Base-by-base conservation (phyloP, 1,140 invertebrate genomes). In the Acromyrmex heyeri region DNA sequence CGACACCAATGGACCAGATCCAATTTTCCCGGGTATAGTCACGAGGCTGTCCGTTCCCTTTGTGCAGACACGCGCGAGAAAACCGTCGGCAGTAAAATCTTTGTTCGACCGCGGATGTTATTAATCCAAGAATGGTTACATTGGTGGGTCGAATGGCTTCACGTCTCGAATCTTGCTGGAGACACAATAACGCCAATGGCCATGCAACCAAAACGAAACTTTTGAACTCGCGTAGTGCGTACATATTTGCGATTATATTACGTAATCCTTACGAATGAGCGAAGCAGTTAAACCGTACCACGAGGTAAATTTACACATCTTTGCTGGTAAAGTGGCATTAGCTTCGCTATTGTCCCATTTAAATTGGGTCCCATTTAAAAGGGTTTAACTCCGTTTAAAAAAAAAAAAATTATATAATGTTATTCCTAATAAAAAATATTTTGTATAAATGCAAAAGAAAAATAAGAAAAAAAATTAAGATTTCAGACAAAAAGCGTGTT, bases 91-190 rank as follows among this genome's bases (percentile, higher is more conserved):
- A 34, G 76, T 88, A 86, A 86, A 76, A 88, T 88, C 86, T 85
- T 67, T 85, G 67, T 88, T 70, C 87, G 82, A 50, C 61, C 62
- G 18, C 69, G 72, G 55, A 89, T 83, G 61, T 86, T 86, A 86
- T 89, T 89, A 89, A 89, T 88, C 87, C 83, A 75, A 62, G 83
- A 89, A 88, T 73, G 73, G 67, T 57, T 64, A 61, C 82, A 65
- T 88, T 85, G 38, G 30, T 57, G 72, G 38, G 3, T 38, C 67
- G 53, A 89, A 86, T 72, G 59, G 44, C 73, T 65, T 34, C 81
- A 30, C 64, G 62, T 73, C 55, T 30, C 75, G 62, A 67, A 81
- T 67, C 48, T 14, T 21, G 34, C 12, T 27, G 38, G 14, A 16
- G 18, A 48, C 44, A 61, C 72, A 81, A 87, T 82, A 87, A 82